These are phyloP conservation scores for Myoxocephalus aenaeus DNA, from an alignment of 2,797 vertebrate species.

Conservation along the genomic window DNA sequence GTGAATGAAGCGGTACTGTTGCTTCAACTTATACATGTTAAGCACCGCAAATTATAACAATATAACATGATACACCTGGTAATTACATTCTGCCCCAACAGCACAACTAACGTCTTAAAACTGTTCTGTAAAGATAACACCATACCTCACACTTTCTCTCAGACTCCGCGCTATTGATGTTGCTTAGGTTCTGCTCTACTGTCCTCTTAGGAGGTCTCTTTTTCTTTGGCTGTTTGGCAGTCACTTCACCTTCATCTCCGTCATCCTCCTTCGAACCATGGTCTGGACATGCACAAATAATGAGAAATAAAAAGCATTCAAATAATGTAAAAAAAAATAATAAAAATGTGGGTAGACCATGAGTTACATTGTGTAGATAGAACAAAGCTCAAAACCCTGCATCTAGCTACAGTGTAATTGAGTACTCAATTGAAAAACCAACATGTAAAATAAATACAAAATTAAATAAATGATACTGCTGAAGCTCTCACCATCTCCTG, in stretches of 20 bases:
- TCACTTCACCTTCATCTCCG: constrained; percentile 55
- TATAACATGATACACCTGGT: not conserved
- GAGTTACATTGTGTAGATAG: not conserved
- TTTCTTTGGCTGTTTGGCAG: constrained; percentile 83
- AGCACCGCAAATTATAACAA: not conserved
- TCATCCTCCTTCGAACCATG: constrained; percentile 51
- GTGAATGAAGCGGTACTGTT: not conserved
- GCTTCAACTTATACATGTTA: not conserved
- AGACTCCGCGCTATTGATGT: constrained; percentile 87
- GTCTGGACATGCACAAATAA: constrained; percentile 45
- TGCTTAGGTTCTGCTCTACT: constrained; percentile 91
- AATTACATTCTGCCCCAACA: not conserved
- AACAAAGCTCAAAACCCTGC: not conserved
- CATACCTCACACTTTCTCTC: constrained; percentile 88
- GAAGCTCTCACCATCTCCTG: constrained; percentile 74
- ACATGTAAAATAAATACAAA: not conserved
- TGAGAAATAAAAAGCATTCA: not conserved
- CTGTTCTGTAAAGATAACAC: not conserved
- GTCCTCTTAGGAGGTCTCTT: constrained; percentile 89
- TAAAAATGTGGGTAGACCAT: not conserved
- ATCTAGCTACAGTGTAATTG: not conserved
- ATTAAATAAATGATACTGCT: not conserved
- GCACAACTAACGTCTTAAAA: not conserved
- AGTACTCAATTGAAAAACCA: not conserved
- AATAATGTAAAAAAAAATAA: not conserved